Conservation (phyloP, 1,140 invertebrate genomes). For the Rhopalosiphum padi region DNA sequence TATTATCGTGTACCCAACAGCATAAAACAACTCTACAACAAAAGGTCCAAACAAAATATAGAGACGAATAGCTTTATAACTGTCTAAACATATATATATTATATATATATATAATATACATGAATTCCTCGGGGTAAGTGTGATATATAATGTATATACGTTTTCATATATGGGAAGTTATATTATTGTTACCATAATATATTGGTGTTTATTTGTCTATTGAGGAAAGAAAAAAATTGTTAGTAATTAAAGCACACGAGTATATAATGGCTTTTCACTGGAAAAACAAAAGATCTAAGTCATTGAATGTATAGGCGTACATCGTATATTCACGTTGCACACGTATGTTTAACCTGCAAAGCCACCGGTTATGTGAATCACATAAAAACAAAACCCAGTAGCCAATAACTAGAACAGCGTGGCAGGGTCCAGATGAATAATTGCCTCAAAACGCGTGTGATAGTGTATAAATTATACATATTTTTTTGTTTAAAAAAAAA, state of each 20-base stretch:
- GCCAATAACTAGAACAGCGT: constrained; percentile 8
- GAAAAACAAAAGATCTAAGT: constrained; percentile 28
- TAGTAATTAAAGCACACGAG: constrained; percentile 40
- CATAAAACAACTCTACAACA: neutral
- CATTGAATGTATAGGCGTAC: neutral
- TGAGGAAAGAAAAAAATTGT: constrained; percentile 29
- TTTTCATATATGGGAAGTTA: neutral
- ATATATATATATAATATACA: too few relatives aligned
- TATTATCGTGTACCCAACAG: neutral
- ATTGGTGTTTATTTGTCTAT: constrained; percentile 22
- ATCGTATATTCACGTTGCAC: neutral
- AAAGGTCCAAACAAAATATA: constrained; percentile 21
- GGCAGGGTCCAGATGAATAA: constrained; percentile 43
- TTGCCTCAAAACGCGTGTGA: neutral
- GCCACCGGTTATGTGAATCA: constrained; percentile 24
- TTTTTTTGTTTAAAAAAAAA: constrained; percentile 4
- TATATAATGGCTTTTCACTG: constrained; percentile 31
- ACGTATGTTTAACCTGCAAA: neutral
- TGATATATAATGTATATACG: neutral
- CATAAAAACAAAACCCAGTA: constrained; percentile 53
- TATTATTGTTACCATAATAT: neutral
- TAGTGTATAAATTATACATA: constrained; percentile 10
- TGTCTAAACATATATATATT: constrained; percentile 4
- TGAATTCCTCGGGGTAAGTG: constrained; percentile 34
- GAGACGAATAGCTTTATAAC: neutral